A percentile compares a stretch with the other conserved stretches of the same genome.
phyloP scores from a whole-genome alignment of 2,888 invertebrate genomes.

The Leptinotarsa haldemani region DNA sequence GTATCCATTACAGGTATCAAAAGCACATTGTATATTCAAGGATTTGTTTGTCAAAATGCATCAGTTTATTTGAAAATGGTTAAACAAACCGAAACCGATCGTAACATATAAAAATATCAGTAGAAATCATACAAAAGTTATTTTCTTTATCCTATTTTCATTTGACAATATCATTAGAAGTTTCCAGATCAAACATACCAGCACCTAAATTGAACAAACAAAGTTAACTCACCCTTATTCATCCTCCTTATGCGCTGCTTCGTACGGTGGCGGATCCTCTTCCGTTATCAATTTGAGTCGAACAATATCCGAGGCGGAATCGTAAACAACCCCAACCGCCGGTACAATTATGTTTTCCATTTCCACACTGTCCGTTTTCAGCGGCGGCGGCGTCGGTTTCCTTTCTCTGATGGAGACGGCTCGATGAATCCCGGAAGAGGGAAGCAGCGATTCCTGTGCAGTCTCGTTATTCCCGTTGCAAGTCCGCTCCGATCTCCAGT shows the following conservation, averaged over 20 bases:
- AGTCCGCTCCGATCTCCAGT: constrained; percentile 74
- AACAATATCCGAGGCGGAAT: constrained; percentile 64
- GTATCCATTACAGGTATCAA: no score
- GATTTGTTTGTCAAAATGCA: no score
- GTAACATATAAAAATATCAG: no score
- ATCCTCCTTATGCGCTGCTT: constrained; percentile 34
- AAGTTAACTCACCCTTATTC: constrained; percentile 17
- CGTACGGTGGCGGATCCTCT: constrained; percentile 63
- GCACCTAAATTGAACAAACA: not conserved
- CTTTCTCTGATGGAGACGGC: constrained; percentile 68
- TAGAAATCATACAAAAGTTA: no score
- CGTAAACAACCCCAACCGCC: constrained; percentile 56
- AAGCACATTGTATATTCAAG: no score
- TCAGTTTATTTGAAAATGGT: no score
- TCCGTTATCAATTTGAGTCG: constrained; percentile 64
- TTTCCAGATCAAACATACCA: no score
- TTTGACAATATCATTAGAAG: no score
- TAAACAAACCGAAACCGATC: no score
- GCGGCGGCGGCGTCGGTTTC: constrained; percentile 56
- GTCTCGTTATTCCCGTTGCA: constrained; percentile 71
- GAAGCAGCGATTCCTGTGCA: constrained; percentile 58
- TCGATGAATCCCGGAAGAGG: constrained; percentile 66
- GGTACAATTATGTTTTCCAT: constrained; percentile 64
- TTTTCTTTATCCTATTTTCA: no score
- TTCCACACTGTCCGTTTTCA: constrained; percentile 70